Evolutionary conservation across 2,888 invertebrate genomes (phyloP).

Genomic region (Teleogryllus oceanicus): DNA sequence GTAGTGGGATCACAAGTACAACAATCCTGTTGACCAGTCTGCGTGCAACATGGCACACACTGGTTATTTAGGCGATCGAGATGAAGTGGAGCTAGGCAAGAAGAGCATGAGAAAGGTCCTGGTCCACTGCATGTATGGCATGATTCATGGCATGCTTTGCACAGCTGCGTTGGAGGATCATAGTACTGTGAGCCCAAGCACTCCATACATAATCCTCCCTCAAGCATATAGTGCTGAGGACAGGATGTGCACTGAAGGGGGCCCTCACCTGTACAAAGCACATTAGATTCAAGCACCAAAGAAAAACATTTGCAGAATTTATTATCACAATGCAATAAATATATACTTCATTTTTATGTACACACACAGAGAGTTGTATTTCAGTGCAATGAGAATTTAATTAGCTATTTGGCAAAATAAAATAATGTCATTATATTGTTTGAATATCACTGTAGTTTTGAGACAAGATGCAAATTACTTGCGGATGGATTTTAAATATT

Average conservation of each 20-base stretch:
- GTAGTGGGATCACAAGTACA: constrained; percentile 68
- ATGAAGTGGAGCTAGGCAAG: constrained; percentile 62
- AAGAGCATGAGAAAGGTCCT: constrained; percentile 64
- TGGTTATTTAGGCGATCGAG: constrained; percentile 70
- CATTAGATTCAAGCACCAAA: constrained; percentile 26
- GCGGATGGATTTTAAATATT: too few species aligned
- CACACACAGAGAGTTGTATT: too few species aligned
- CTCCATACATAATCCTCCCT: constrained; percentile 71
- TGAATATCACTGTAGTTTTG: too few species aligned
- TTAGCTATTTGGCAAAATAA: too few species aligned
- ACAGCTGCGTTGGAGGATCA: constrained; percentile 64
- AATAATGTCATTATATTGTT: too few species aligned
- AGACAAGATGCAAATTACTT: too few species aligned
- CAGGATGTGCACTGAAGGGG: constrained; percentile 72
- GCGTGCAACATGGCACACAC: constrained; percentile 69
- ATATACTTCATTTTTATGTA: too few species aligned
- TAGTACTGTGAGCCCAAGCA: constrained; percentile 72
- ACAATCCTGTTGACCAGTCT: constrained; percentile 55
- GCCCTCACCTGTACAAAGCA: constrained; percentile 57
- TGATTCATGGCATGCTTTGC: constrained; percentile 62
- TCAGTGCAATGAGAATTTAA: too few species aligned
- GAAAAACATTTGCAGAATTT: too few species aligned
- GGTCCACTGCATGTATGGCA: constrained; percentile 68
- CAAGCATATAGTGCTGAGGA: constrained; percentile 67
- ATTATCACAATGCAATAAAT: too few species aligned